Conservation (phyloP, 2,113 vertebrate species). For the Zeus faber region DNA sequence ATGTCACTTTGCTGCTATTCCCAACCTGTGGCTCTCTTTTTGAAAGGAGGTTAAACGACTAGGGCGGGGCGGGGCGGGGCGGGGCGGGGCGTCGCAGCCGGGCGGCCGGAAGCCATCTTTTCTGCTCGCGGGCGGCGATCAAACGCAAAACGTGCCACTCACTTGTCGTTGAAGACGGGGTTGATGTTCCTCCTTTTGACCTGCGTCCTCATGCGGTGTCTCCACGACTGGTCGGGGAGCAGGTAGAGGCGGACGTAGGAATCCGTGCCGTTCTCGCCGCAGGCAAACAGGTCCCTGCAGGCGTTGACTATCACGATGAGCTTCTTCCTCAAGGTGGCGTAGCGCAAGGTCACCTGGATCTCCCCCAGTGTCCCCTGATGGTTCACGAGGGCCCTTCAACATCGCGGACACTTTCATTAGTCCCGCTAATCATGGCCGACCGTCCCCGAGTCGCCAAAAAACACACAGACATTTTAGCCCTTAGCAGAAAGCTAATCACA, state of each 20-base stretch:
- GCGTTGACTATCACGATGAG: slow-evolving; percentile 80
- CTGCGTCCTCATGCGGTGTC: slow-evolving; percentile 83
- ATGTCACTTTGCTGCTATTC: too few relatives aligned
- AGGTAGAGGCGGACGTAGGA: slow-evolving; percentile 91
- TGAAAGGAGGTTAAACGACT: neutral
- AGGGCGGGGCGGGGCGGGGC: too few relatives aligned
- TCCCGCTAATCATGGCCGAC: neutral
- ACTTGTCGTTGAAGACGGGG: slow-evolving; percentile 90
- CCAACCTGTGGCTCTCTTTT: too few relatives aligned
- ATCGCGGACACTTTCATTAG: neutral
- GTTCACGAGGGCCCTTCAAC: slow-evolving; percentile 61
- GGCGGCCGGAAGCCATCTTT: too few relatives aligned
- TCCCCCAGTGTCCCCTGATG: slow-evolving; percentile 81
- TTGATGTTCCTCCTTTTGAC: slow-evolving; percentile 85
- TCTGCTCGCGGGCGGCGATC: too few relatives aligned
- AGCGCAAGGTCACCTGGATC: slow-evolving; percentile 84
- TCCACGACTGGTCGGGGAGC: slow-evolving; percentile 88
- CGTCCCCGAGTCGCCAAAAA: too few relatives aligned
- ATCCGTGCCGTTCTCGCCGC: slow-evolving; percentile 81
- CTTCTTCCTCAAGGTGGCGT: slow-evolving; percentile 80
- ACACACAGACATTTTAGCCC: too few relatives aligned
- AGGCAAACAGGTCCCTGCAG: slow-evolving; percentile 89
- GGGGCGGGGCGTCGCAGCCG: too few relatives aligned
- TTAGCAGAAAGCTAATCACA: too few relatives aligned
- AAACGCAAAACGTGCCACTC: too few relatives aligned